Percentiles rank a stretch among this genome's conserved stretches.
phyloP scores from a whole-genome alignment of 2,888 invertebrate species.

The Brachylomia viminalis region DNA sequence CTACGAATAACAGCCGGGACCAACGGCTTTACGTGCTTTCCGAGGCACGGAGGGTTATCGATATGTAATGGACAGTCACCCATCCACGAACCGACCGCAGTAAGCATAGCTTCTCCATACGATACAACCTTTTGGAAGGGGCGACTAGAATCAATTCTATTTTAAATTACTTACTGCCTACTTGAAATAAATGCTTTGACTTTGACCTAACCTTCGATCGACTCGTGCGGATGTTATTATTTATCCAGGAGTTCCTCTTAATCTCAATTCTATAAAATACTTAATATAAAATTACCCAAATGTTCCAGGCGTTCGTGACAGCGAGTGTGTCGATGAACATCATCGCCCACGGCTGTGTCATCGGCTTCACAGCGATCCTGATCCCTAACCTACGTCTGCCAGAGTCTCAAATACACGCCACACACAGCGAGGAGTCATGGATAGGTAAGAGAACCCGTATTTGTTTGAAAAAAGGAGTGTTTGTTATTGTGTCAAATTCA shows the following conservation, averaged over 20 bases:
- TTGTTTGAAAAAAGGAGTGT: too few relatives aligned
- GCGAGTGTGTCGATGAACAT: conserved; percentile 84
- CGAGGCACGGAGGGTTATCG: neutral
- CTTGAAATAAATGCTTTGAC: too few relatives aligned
- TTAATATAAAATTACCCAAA: neutral
- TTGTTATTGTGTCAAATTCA: neutral
- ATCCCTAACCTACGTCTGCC: conserved; percentile 89
- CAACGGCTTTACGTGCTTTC: neutral
- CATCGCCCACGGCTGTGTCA: conserved; percentile 84
- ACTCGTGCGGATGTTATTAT: neutral
- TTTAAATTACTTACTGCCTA: too few relatives aligned
- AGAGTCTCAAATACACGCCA: conserved; percentile 84
- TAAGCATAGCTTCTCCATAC: too few relatives aligned
- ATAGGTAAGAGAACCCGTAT: conserved; percentile 81
- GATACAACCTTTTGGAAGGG: too few relatives aligned
- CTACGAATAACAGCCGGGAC: too few relatives aligned
- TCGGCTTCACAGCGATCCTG: conserved; percentile 91
- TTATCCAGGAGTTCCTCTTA: neutral
- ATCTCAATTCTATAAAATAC: neutral
- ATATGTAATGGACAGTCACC: neutral
- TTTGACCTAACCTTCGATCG: neutral
- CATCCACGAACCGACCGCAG: neutral
- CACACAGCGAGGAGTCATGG: conserved; percentile 89
- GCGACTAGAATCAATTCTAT: too few relatives aligned
- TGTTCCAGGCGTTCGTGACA: conserved; percentile 83